These are phyloP conservation scores for Leptinotarsa haldemani DNA, from an alignment of 2,888 invertebrate genomes.

Conservation along the genomic window DNA sequence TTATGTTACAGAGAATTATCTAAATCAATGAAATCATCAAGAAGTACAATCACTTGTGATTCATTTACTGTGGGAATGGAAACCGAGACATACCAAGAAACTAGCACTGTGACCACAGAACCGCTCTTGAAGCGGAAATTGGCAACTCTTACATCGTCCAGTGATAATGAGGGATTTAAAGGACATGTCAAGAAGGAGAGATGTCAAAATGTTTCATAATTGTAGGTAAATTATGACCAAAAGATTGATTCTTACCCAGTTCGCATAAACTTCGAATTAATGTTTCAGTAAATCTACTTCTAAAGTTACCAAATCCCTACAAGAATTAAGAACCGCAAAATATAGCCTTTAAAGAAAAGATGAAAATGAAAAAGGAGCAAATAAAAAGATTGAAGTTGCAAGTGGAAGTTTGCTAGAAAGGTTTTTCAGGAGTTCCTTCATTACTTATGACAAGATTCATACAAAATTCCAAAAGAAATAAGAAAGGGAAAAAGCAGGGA, in stretches of 20 bases:
- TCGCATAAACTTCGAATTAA: not conserved
- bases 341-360: not conserved
- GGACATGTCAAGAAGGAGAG: not conserved
- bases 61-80: too few relatives aligned
- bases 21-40: too few relatives aligned
- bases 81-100: too few relatives aligned
- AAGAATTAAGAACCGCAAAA: not conserved
- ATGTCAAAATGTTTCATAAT: not conserved
- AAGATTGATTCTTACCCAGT: not conserved
- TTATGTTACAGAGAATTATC: too few relatives aligned
- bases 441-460: conserved; percentile 10
- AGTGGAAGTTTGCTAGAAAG: not conserved
- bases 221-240: not conserved
- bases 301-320: not conserved
- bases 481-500: conserved; percentile 9
- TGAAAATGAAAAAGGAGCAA: not conserved
- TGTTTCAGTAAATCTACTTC: not conserved
- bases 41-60: too few relatives aligned
- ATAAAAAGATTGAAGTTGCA: not conserved
- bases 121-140: too few relatives aligned
- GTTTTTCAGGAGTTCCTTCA: not conserved
- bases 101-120: too few relatives aligned
- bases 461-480: conserved; percentile 2
- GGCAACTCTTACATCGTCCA: not conserved
- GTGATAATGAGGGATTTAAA: not conserved